These are phyloP conservation scores for Peromyscus californicus DNA, from an alignment of 2,113 vertebrate genomes.

Conservation along the genomic window DNA sequence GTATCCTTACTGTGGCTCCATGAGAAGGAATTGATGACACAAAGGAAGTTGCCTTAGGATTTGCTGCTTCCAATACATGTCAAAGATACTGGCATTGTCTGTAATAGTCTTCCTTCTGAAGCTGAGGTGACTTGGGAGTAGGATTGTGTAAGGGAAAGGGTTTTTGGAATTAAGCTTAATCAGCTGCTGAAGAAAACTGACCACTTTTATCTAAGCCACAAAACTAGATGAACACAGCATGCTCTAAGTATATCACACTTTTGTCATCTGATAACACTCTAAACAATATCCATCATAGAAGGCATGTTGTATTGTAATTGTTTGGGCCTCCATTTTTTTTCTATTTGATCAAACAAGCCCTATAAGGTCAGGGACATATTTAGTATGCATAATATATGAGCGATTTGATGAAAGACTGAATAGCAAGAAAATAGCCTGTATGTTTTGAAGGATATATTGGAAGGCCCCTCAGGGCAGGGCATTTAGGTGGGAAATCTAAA, in stretches of 20 bases:
- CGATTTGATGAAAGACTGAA: not conserved
- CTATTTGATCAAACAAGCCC: not conserved
- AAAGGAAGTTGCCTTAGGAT: not conserved
- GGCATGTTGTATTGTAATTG: not conserved
- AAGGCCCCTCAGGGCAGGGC: not conserved
- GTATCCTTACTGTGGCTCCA: not conserved
- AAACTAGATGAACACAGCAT: not conserved
- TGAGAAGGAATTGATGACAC: not conserved
- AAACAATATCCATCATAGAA: not conserved
- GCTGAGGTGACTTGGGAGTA: not conserved
- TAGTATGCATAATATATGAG: not conserved
- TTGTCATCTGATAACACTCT: not conserved
- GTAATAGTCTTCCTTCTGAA: not conserved
- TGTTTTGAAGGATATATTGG: not conserved
- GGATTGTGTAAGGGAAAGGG: not conserved
- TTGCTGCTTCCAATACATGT: no score
- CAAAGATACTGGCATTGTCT: rapidly evolving
- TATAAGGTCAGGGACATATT: not conserved
- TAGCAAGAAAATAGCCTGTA: not conserved
- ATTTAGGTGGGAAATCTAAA: not conserved
- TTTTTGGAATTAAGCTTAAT: not conserved
- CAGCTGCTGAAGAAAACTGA: not conserved
- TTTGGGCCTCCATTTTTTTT: not conserved
- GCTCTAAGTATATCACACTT: no score
- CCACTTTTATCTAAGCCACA: not conserved